Percentiles rank a stretch among this genome's conserved stretches.
Conservation (phyloP, 35 echinoderm and acorn worm genomes). For the Eucidaris tribuloides region DNA sequence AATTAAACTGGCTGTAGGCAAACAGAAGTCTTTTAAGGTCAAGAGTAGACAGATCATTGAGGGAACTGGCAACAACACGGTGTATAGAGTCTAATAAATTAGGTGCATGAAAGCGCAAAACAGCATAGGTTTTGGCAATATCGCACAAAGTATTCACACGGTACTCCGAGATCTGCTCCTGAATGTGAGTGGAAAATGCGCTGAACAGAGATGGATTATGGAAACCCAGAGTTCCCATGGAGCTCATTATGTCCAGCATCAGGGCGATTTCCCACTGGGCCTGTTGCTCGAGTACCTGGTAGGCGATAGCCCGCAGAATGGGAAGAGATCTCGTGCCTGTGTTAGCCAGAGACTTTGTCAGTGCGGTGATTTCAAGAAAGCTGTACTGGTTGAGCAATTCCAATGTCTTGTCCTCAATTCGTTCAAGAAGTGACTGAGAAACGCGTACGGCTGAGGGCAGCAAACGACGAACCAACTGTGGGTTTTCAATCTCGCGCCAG, state of each 20-base stretch:
- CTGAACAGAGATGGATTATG: conserved; percentile 31
- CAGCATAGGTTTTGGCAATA: conserved; percentile 37
- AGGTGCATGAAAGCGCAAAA: conserved; percentile 21
- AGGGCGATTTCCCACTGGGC: conserved; percentile 42
- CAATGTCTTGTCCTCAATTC: conserved; percentile 59
- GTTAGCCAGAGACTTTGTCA: conserved; percentile 11
- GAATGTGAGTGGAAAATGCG: conserved; percentile 44
- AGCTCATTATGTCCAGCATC: conserved; percentile 25
- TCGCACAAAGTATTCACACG: not conserved
- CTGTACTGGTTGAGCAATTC: conserved; percentile 22
- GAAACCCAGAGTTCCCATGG: conserved; percentile 35
- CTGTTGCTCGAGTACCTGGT: conserved; percentile 41
- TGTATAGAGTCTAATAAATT: conserved; percentile 19
- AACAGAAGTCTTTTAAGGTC: conserved; percentile 23
- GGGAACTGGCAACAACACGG: not conserved
- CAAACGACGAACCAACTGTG: conserved; percentile 29
- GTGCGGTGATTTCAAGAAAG: conserved; percentile 24
- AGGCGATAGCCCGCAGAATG: conserved; percentile 40
- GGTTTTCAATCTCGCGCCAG: conserved; percentile 54
- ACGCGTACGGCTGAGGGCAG: conserved; percentile 25
- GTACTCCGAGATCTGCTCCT: conserved; percentile 24
- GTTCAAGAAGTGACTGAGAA: conserved; percentile 45
- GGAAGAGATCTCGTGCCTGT: conserved; percentile 2
- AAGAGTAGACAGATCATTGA: not conserved
- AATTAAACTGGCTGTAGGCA: conserved; percentile 9